Evolutionary conservation across 1,140 invertebrate genomes (phyloP), one percentile per base, ranked within the genome.

Genomic region (Phthorimaea operculella): DNA sequence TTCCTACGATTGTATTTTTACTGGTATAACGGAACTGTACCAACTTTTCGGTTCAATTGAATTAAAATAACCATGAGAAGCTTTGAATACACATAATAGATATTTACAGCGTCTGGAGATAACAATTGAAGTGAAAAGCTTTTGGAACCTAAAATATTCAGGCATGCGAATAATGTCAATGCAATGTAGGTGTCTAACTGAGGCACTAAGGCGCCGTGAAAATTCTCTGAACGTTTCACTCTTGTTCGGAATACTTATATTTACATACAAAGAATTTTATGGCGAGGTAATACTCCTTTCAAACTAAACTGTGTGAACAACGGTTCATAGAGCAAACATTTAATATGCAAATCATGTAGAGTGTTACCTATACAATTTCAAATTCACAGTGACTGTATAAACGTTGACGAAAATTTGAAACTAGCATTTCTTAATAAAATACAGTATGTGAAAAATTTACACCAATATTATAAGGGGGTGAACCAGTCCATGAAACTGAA

Each of bases 131-230:
- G 44, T 16, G 44, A 47, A 47, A 47, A 47, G 44, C 1, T 15
- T 47, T 39, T 10, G 36, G 10, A 10, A 39, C n/a, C n/a, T 15
- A 4, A 47, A 47, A 52, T 63, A 50, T 60, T 58, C 48, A 54
- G 54, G 34, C 34, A 39, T 18, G 53, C 16, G 58, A 58, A 52
- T 44, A 64, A 28, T 59, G 60, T 63, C 55, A 54, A 64, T 68
- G 61, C 59, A 64, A 70, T 54, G 50, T 52, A 66, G 59, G 44
- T 67, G 61, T 60, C 59, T 48, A 44, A 64, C 57, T 72, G 61
- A 74, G 62, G 68, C 62, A 64, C 57, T 72, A 62, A 74, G 62
- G 68, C 62, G 69, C 64, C 69, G 62, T 72, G 70, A 63, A 74
- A 72, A 76, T 74, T 68, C 61, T 74, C 55, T 55, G 60, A 72